Evolutionary conservation across 1,140 invertebrate species (phyloP).

Genomic region (Lanistes nyassanus): DNA sequence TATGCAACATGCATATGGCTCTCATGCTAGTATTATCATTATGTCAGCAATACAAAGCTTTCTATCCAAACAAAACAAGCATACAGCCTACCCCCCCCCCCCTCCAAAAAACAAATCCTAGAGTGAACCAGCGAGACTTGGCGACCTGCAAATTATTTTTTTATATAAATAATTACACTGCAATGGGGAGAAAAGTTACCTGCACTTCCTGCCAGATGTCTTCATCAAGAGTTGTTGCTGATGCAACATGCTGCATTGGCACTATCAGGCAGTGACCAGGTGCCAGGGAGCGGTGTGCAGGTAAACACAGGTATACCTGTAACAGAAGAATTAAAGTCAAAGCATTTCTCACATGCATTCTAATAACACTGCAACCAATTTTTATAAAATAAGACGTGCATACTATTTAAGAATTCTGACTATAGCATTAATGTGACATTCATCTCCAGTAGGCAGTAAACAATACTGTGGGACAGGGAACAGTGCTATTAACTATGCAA

Average conservation of each 20-base stretch:
- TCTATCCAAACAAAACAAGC: neutral
- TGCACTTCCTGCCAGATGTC: slow-evolving; percentile 91
- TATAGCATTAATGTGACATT: neutral
- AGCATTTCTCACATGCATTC: too few relatives aligned
- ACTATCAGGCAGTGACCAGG: slow-evolving; percentile 88
- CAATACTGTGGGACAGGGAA: too few relatives aligned
- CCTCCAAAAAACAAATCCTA: neutral
- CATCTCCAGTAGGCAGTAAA: too few relatives aligned
- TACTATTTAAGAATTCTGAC: neutral
- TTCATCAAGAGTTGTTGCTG: slow-evolving; percentile 87
- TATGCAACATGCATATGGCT: too few relatives aligned
- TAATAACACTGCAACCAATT: too few relatives aligned
- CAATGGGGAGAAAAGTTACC: slow-evolving; percentile 63
- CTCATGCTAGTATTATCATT: neutral
- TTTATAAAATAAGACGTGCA: neutral
- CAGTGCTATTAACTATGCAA: too few relatives aligned
- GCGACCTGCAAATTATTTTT: neutral
- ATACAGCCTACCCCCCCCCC: neutral
- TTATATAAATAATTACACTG: neutral
- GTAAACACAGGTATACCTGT: slow-evolving; percentile 81
- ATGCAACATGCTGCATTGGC: slow-evolving; percentile 82
- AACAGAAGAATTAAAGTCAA: too few relatives aligned
- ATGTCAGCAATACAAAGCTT: neutral
- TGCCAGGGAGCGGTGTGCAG: slow-evolving; percentile 81
- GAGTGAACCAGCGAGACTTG: too few relatives aligned